These are phyloP conservation scores for Plotosus lineatus DNA, from an alignment of 2,113 vertebrate species.

Conservation along the genomic window DNA sequence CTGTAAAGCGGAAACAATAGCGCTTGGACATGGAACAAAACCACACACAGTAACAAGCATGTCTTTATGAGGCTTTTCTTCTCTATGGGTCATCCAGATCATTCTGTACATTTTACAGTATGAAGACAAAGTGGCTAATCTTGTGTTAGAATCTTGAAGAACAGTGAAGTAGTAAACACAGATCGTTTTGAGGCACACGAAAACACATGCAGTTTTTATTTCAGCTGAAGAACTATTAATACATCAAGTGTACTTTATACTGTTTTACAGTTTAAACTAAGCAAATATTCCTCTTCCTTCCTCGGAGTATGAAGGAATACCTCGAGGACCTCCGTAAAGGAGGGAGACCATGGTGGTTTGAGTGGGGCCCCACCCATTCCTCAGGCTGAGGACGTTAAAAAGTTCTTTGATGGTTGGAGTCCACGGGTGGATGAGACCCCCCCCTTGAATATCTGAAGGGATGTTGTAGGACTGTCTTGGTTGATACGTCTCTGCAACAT, in stretches of 20 bases:
- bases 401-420: too few species aligned
- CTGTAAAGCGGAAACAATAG: not conserved
- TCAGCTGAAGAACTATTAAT: not conserved
- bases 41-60: conserved; percentile 11
- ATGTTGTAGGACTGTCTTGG: too few species aligned
- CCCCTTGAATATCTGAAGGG: too few species aligned
- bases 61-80: not conserved
- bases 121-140: not conserved
- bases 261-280: not conserved
- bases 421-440: too few species aligned
- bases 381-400: too few species aligned
- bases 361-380: too few species aligned
- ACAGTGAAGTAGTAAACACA: not conserved
- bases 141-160: not conserved
- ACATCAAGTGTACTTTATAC: not conserved
- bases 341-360: too few species aligned
- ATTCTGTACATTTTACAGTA: not conserved
- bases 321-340: too few species aligned
- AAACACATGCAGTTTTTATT: not conserved
- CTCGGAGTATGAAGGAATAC: too few species aligned
- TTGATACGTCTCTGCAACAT: too few species aligned
- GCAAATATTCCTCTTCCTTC: too few species aligned
- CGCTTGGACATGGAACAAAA: not conserved
- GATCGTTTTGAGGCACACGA: not conserved
- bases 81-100: not conserved